Percentiles rank a stretch among this genome's conserved stretches.
Conservation (phyloP, 2,113 vertebrate genomes). For the Plestiodon gilberti region DNA sequence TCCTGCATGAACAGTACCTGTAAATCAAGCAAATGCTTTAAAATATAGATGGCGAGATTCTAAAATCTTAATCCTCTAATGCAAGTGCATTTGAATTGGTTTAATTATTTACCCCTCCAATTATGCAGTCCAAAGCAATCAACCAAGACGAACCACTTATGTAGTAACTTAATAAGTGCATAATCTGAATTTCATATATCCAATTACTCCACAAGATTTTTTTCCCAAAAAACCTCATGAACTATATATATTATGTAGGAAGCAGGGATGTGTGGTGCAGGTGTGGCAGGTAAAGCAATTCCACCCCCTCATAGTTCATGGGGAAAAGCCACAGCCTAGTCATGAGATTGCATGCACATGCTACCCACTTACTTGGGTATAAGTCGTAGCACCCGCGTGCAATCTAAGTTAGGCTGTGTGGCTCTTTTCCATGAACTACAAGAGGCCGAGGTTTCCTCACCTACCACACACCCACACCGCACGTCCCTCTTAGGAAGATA, state of each 20-base stretch:
- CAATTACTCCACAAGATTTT: conserved; percentile 39
- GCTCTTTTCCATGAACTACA: too few species aligned
- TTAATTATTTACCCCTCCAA: conserved; percentile 64
- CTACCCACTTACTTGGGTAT: too few species aligned
- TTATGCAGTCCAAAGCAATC: conserved; percentile 66
- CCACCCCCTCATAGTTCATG: too few species aligned
- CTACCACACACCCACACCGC: too few species aligned
- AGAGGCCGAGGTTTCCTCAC: too few species aligned
- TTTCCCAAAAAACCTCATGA: neutral
- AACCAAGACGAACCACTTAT: conserved; percentile 63
- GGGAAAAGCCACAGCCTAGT: too few species aligned
- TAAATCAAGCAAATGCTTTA: conserved; percentile 61
- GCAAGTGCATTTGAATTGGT: conserved; percentile 53
- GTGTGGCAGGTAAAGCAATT: too few species aligned
- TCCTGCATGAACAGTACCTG: conserved; percentile 42
- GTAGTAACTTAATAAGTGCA: conserved; percentile 3
- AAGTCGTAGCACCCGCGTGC: too few species aligned
- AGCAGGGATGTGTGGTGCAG: too few species aligned
- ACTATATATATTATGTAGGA: neutral
- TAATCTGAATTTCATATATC: conserved; percentile 55
- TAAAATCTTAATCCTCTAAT: conserved; percentile 59
- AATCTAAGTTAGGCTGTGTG: too few species aligned
- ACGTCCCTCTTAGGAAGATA: neutral
- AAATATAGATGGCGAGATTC: conserved; percentile 53
- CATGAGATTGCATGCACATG: too few species aligned